Evolutionary conservation across 2,888 invertebrate genomes (phyloP).

Genomic region (Chaitophorus viminalis): DNA sequence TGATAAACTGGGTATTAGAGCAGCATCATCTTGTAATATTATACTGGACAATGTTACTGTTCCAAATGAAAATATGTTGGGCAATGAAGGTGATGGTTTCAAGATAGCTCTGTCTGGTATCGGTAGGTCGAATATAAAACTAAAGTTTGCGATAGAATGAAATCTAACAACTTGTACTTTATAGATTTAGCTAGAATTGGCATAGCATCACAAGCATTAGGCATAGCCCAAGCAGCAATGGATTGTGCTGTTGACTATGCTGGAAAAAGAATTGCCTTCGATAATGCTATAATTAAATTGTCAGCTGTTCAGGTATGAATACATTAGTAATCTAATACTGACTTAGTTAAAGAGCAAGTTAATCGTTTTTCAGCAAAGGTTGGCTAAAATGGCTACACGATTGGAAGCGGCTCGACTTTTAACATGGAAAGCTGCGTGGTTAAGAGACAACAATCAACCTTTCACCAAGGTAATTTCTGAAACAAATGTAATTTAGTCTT

Average conservation of each 20-base stretch:
- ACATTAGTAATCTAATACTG: too few relatives aligned
- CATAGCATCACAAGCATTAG: conserved; percentile 80
- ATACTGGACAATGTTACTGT: conserved; percentile 76
- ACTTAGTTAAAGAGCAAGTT: background rate
- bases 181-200: conserved; percentile 79
- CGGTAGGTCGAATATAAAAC: conserved; percentile 26
- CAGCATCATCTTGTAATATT: conserved; percentile 77
- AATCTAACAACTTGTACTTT: conserved; percentile 66
- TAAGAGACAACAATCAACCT: conserved; percentile 69
- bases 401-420: conserved; percentile 77
- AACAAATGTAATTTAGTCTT: background rate
- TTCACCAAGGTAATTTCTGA: conserved; percentile 69
- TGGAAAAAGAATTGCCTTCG: conserved; percentile 75
- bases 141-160: background rate
- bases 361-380: conserved; percentile 69
- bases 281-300: conserved; percentile 74
- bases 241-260: conserved; percentile 79
- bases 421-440: conserved; percentile 77
- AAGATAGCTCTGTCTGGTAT: conserved; percentile 75
- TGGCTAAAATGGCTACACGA: conserved; percentile 78
- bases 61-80: conserved; percentile 71
- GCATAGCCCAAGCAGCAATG: conserved; percentile 80
- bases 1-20: conserved; percentile 79
- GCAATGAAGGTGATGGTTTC: conserved; percentile 75
- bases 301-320: conserved; percentile 75